phyloP scores from a whole-genome alignment of 2,113 vertebrate species.

The Cygnus buccinator region DNA sequence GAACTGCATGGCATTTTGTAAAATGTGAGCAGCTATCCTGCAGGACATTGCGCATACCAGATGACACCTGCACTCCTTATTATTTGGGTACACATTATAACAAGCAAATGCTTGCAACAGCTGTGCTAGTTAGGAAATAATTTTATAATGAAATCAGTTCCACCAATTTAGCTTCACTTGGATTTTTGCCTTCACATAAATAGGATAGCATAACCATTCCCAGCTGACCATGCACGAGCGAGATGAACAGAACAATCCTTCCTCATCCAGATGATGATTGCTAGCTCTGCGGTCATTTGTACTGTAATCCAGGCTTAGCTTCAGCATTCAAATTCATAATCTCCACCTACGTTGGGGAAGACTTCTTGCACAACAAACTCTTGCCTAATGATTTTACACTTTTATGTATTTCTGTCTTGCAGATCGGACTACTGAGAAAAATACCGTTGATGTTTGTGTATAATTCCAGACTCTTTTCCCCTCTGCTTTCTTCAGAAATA shows the following conservation, averaged over 20 bases:
- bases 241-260: not conserved
- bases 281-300: not conserved
- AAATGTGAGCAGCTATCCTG: fast-evolving
- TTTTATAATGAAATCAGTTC: not conserved
- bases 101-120: not conserved
- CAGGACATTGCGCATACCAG: fast-evolving
- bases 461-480: not conserved
- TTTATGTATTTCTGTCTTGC: not conserved
- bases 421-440: not conserved
- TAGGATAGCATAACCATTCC: not conserved
- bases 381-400: not conserved
- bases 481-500: not conserved
- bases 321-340: not conserved
- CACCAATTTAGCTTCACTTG: not conserved
- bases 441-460: not conserved
- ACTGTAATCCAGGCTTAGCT: not conserved
- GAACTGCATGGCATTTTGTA: fast-evolving
- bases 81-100: not conserved
- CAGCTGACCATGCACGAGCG: not conserved
- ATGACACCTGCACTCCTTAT: not conserved
- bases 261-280: not conserved
- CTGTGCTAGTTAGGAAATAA: not conserved
- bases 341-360: not conserved
- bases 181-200: not conserved
- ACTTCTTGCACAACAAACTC: not conserved